These are phyloP conservation scores for Paedocypris micromegethes DNA, from an alignment of 2,797 vertebrate species.

Conservation along the genomic window DNA sequence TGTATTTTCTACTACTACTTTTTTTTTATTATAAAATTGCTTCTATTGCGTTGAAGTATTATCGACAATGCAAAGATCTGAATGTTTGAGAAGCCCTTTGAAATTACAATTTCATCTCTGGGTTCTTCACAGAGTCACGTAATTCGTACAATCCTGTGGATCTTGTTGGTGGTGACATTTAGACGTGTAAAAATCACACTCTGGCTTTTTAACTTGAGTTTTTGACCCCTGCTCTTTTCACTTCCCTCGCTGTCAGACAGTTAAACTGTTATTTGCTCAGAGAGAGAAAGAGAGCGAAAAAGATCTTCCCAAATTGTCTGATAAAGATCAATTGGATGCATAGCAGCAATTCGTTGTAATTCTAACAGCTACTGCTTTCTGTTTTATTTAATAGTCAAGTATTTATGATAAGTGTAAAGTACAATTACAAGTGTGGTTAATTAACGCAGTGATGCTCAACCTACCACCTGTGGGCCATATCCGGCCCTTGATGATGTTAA, in stretches of 20 bases:
- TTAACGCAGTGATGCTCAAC: too few relatives aligned
- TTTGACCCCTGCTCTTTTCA: conserved; percentile 63
- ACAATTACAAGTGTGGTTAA: too few relatives aligned
- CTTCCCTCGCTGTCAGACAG: conserved; percentile 62
- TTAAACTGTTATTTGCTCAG: conserved; percentile 60
- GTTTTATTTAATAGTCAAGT: too few relatives aligned
- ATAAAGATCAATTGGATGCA: conserved; percentile 4
- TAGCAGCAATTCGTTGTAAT: too few relatives aligned
- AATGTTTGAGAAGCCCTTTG: not conserved
- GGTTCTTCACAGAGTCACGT: conserved; percentile 6
- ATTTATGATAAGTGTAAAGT: too few relatives aligned
- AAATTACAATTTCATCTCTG: not conserved
- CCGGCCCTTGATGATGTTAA: too few relatives aligned
- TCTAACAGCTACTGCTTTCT: too few relatives aligned
- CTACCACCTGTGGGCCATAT: too few relatives aligned
- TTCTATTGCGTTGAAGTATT: not conserved
- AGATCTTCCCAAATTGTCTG: conserved; percentile 15
- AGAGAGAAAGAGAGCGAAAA: conserved; percentile 38
- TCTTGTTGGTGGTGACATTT: conserved; percentile 48
- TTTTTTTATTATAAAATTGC: too few relatives aligned
- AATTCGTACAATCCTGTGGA: not conserved
- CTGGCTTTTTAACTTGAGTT: conserved; percentile 49
- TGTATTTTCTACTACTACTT: too few relatives aligned
- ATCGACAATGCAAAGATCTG: conserved; percentile 1
- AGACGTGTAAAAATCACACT: conserved; percentile 53